Conservation (phyloP, 2,888 invertebrate genomes). For the Xylota sylvarum region DNA sequence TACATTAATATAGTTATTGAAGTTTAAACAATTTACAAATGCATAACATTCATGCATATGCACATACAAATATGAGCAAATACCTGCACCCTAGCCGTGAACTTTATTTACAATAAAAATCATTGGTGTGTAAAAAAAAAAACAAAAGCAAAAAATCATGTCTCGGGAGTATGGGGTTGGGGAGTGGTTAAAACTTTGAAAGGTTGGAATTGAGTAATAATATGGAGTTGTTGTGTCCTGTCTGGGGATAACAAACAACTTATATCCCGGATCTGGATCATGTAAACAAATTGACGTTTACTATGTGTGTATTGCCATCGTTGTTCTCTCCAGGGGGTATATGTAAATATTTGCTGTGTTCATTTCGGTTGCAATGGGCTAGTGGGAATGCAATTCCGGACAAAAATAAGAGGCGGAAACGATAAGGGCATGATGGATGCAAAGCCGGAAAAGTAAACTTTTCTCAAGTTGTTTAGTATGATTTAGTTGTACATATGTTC, state of each 20-base stretch:
- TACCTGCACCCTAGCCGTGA: too few species aligned
- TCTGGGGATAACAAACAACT: constrained; percentile 36
- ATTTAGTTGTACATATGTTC: background rate
- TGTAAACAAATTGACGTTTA: constrained; percentile 65
- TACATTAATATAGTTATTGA: too few species aligned
- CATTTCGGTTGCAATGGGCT: constrained; percentile 12
- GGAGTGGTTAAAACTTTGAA: too few species aligned
- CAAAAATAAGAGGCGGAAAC: background rate
- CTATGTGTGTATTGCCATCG: constrained; percentile 17
- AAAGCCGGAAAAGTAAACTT: background rate
- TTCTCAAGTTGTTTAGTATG: background rate
- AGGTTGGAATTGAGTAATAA: constrained; percentile 11
- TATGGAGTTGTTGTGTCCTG: constrained; percentile 31
- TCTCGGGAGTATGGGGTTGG: background rate
- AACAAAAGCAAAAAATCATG: background rate
- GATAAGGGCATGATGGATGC: background rate
- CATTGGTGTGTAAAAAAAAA: background rate
- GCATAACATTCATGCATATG: too few species aligned
- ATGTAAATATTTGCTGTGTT: constrained; percentile 33
- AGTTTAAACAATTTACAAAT: too few species aligned
- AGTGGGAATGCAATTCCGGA: constrained; percentile 3
- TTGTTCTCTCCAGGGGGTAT: constrained; percentile 1
- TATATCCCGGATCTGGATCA: constrained; percentile 42
- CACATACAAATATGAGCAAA: too few species aligned
- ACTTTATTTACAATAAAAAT: constrained; percentile 7